A percentile compares a stretch with the other conserved stretches of the same genome.
phyloP scores from a whole-genome alignment of 2,113 vertebrate genomes.

The Gulo gulo region DNA sequence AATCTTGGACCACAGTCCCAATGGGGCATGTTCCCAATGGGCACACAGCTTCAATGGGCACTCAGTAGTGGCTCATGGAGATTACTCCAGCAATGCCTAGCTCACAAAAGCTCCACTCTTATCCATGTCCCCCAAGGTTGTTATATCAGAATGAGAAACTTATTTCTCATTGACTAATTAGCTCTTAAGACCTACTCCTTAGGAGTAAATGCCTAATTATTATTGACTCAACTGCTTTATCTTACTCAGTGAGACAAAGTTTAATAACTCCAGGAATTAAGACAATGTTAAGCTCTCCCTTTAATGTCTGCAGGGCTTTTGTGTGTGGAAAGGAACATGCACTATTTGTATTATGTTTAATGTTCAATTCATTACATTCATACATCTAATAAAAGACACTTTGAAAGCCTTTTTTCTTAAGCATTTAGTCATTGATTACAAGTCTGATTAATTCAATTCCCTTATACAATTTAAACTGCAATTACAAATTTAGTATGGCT shows the following conservation, averaged over 20 bases:
- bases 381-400: constrained; percentile 33
- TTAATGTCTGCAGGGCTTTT: not conserved
- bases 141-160: not conserved
- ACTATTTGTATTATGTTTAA: constrained; percentile 49
- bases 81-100: not conserved
- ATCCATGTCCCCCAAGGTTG: not conserved
- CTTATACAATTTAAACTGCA: constrained; percentile 30
- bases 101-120: not conserved
- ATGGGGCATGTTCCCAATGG: not conserved
- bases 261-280: constrained; percentile 50
- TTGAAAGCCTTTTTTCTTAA: constrained; percentile 53
- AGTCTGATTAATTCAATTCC: constrained; percentile 53
- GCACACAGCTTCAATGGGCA: not conserved
- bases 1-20: not conserved
- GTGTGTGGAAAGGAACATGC: not conserved
- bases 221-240: constrained; percentile 34
- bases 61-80: not conserved
- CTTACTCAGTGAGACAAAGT: constrained; percentile 29
- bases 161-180: constrained; percentile 42
- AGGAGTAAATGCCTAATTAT: constrained; percentile 41
- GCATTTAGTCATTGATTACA: constrained; percentile 60
- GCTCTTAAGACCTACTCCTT: not conserved
- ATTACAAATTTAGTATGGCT: constrained; percentile 25
- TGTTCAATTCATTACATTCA: constrained; percentile 21
- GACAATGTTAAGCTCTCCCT: not conserved